phyloP scores from a whole-genome alignment of 2,888 invertebrate species.

The Hirtodrosophila duncani region DNA sequence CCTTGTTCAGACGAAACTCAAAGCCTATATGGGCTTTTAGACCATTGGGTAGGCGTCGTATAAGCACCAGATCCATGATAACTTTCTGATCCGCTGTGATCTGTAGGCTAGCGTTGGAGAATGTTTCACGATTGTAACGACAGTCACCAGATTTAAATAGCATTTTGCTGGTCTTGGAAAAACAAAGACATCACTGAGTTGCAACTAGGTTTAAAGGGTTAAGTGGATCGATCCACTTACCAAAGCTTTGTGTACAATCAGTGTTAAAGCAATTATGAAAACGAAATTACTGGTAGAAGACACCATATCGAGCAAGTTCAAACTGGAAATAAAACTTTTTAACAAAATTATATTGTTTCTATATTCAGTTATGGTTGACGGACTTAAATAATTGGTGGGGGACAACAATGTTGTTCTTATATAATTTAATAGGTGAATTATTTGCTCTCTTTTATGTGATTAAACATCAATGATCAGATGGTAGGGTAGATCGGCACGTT shows the following conservation, averaged over 20 bases:
- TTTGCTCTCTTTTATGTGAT: too few relatives aligned
- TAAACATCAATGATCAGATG: too few relatives aligned
- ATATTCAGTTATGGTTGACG: too few relatives aligned
- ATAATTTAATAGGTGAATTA: too few relatives aligned
- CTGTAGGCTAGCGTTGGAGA: slow-evolving; percentile 46
- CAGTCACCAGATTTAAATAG: slow-evolving; percentile 35
- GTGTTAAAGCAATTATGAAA: neutral
- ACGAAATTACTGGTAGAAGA: neutral
- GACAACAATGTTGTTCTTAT: too few relatives aligned
- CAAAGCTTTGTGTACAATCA: slow-evolving; percentile 1
- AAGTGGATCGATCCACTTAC: slow-evolving; percentile 30
- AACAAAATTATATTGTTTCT: too few relatives aligned
- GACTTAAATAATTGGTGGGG: too few relatives aligned
- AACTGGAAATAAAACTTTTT: too few relatives aligned
- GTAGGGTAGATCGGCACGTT: too few relatives aligned
- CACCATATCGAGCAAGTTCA: slow-evolving; percentile 18
- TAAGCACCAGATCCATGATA: slow-evolving; percentile 28
- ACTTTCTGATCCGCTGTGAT: slow-evolving; percentile 24
- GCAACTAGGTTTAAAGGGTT: neutral
- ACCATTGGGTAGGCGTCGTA: slow-evolving; percentile 16
- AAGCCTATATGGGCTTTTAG: slow-evolving; percentile 50
- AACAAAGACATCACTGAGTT: neutral
- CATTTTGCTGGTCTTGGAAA: slow-evolving; percentile 30
- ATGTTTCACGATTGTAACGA: slow-evolving; percentile 20
- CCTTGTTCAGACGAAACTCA: slow-evolving; percentile 35